These are phyloP conservation scores for Epinotia brunnichana DNA, from an alignment of 2,888 invertebrate species.

Conservation along the genomic window DNA sequence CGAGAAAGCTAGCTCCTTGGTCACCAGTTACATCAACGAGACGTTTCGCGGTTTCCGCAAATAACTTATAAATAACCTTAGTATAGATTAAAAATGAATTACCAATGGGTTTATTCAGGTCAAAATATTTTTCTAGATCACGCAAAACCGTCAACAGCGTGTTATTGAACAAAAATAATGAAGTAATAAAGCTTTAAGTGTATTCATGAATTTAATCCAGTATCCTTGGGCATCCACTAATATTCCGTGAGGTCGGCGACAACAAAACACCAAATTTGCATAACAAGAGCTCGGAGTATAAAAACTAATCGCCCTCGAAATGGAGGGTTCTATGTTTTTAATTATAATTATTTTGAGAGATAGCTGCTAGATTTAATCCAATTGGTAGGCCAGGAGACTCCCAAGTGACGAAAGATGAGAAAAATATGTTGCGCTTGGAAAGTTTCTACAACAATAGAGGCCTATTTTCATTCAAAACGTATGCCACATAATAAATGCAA, in stretches of 20 bases:
- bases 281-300: conserved; percentile 29
- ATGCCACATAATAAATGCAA: neutral
- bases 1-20: no score
- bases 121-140: neutral
- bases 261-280: conserved; percentile 42
- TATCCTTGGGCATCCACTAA: conserved; percentile 18
- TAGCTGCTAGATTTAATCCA: conserved; percentile 22
- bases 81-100: no score
- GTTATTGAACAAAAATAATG: conserved; percentile 19
- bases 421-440: neutral
- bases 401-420: neutral
- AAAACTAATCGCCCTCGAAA: conserved; percentile 40
- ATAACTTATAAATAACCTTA: no score
- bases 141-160: neutral
- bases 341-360: conserved; percentile 35
- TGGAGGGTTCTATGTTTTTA: conserved; percentile 31
- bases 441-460: neutral
- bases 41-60: no score
- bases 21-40: no score
- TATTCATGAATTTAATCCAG: conserved; percentile 33
- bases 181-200: conserved; percentile 15
- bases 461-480: neutral
- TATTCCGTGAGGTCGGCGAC: conserved; percentile 12
- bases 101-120: neutral
- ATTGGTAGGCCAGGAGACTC: neutral